These are phyloP conservation scores for Brachionichthys hirsutus DNA, from an alignment of 2,113 vertebrate species.

Conservation along the genomic window DNA sequence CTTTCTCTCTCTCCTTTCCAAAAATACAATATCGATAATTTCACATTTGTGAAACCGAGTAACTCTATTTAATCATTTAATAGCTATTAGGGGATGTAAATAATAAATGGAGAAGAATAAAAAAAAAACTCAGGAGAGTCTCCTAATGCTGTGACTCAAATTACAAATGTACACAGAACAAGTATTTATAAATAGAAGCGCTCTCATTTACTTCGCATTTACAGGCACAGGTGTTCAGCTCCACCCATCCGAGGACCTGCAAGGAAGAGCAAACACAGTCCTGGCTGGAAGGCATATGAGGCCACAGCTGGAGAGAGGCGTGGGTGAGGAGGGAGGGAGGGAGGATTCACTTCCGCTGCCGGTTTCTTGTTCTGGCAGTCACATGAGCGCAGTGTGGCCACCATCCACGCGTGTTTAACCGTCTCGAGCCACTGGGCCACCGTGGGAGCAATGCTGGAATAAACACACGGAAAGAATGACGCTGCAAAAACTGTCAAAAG, in stretches of 20 bases:
- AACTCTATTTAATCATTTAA: too few relatives aligned
- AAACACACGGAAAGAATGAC: slow-evolving; percentile 15
- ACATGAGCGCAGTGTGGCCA: slow-evolving; percentile 13
- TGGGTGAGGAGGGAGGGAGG: slow-evolving; percentile 3
- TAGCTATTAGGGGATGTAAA: too few relatives aligned
- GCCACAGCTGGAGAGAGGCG: slow-evolving; percentile 17
- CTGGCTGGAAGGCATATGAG: too few relatives aligned
- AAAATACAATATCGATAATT: background rate
- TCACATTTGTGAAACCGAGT: too few relatives aligned
- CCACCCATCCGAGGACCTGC: too few relatives aligned
- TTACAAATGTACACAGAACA: too few relatives aligned
- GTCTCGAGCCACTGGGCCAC: slow-evolving; percentile 13
- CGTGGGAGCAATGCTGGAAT: background rate
- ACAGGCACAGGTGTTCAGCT: too few relatives aligned
- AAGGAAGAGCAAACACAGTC: too few relatives aligned
- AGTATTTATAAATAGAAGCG: background rate
- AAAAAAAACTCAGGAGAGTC: too few relatives aligned
- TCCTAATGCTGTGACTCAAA: too few relatives aligned
- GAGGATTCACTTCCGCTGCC: slow-evolving; percentile 16
- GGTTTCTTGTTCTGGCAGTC: slow-evolving; percentile 21
- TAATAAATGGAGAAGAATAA: too few relatives aligned
- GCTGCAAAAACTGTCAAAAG: background rate
- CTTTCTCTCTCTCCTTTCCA: slow-evolving; percentile 1
- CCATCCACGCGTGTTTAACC: slow-evolving; percentile 19
- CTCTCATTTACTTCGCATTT: background rate